phyloP scores from a whole-genome alignment of 2,113 vertebrate species.

The Seriola quinqueradiata region DNA sequence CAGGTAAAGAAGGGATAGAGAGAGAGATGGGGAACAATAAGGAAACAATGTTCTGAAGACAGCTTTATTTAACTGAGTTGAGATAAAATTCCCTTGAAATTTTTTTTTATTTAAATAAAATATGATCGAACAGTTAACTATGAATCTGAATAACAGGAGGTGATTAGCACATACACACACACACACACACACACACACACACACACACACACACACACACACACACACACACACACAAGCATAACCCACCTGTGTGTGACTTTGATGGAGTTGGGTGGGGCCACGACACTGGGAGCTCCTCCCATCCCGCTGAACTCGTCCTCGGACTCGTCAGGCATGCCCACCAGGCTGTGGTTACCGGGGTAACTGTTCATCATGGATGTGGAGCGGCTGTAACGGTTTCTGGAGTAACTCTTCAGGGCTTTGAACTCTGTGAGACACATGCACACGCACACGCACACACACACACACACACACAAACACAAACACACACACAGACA shows the following conservation, averaged over 20 bases:
- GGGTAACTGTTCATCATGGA: slow-evolving; percentile 60
- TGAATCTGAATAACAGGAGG: too few relatives aligned
- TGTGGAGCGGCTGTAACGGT: slow-evolving; percentile 88
- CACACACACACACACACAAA: too few relatives aligned
- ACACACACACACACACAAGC: not conserved
- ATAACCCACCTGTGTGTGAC: slow-evolving; percentile 91
- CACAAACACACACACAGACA: too few relatives aligned
- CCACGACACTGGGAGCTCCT: slow-evolving; percentile 77
- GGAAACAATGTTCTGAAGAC: too few relatives aligned
- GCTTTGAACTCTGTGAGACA: slow-evolving; percentile 89
- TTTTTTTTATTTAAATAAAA: too few relatives aligned
- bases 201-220: too few relatives aligned
- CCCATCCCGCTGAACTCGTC: slow-evolving; percentile 93
- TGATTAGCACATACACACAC: too few relatives aligned
- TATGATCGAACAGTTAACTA: too few relatives aligned
- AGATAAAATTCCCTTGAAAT: too few relatives aligned
- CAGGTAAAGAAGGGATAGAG: too few relatives aligned
- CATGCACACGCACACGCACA: slow-evolving; percentile 25
- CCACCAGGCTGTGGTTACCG: slow-evolving; percentile 82
- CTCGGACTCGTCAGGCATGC: slow-evolving; percentile 79
- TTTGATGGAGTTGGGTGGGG: slow-evolving; percentile 88
- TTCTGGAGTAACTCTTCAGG: slow-evolving; percentile 87
- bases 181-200: not conserved
- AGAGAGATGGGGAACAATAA: too few relatives aligned
- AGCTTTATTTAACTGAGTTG: too few relatives aligned